These are phyloP conservation scores for Hydropsyche tenuis DNA, from an alignment of 1,140 invertebrate genomes.

Conservation along the genomic window DNA sequence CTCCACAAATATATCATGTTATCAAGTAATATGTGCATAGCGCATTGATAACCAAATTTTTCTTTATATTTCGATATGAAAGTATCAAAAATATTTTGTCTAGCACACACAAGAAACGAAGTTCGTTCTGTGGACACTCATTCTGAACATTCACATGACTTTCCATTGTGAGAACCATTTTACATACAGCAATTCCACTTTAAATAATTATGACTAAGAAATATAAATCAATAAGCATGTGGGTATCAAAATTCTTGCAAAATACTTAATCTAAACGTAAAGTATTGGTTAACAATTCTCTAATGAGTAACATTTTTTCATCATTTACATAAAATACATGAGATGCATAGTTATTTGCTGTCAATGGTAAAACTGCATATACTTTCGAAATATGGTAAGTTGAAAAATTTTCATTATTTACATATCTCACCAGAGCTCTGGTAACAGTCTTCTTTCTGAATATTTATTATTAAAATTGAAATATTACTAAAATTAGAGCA, in stretches of 20 bases:
- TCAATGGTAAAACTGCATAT: slow-evolving; percentile 46
- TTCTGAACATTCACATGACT: slow-evolving; percentile 37
- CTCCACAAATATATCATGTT: slow-evolving; percentile 13
- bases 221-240: slow-evolving; percentile 49
- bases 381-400: slow-evolving; percentile 34
- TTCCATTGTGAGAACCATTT: slow-evolving; percentile 32
- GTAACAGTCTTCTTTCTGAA: slow-evolving; percentile 49
- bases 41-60: slow-evolving; percentile 43
- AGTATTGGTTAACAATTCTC: slow-evolving; percentile 50
- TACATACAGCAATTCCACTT: slow-evolving; percentile 37
- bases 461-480: slow-evolving; percentile 40
- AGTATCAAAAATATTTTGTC: slow-evolving; percentile 67
- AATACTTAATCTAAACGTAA: slow-evolving; percentile 50
- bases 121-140: slow-evolving; percentile 37
- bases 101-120: slow-evolving; percentile 54
- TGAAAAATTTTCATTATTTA: slow-evolving; percentile 46
- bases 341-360: slow-evolving; percentile 44
- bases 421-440: slow-evolving; percentile 45
- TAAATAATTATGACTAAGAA: slow-evolving; percentile 45
- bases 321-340: slow-evolving; percentile 44
- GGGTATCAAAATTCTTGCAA: slow-evolving; percentile 50
- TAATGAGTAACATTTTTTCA: slow-evolving; percentile 40
- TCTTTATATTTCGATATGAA: slow-evolving; percentile 57
- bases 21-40: slow-evolving; percentile 38
- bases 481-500: slow-evolving; percentile 46